These are phyloP conservation scores for Apogon hyalosoma DNA, from an alignment of 2,797 vertebrate species.

Conservation along the genomic window DNA sequence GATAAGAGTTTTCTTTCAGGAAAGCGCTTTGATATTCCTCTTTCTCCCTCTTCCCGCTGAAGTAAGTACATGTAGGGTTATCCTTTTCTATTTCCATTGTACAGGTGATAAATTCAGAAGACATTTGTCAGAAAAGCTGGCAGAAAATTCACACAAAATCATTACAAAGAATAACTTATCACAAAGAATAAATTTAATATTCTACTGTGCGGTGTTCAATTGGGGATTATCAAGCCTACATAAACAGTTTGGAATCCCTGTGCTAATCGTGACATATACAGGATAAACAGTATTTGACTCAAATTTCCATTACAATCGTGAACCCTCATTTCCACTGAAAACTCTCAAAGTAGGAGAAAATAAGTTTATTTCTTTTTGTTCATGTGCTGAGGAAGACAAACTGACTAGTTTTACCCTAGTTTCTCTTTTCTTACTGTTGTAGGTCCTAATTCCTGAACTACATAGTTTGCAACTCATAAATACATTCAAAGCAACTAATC, in stretches of 20 bases:
- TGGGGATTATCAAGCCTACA: conserved; percentile 59
- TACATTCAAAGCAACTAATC: no score
- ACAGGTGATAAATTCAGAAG: conserved; percentile 47
- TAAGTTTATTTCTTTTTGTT: conserved; percentile 27
- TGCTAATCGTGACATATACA: conserved; percentile 40
- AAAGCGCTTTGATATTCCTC: conserved; percentile 38
- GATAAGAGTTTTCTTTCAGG: conserved; percentile 25
- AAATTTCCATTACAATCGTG: conserved; percentile 45
- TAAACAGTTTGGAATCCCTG: conserved; percentile 50
- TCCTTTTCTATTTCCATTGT: conserved; percentile 43
- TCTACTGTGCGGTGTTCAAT: conserved; percentile 43
- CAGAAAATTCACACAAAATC: conserved; percentile 52
- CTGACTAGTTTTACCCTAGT: background rate
- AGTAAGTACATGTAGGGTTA: conserved; percentile 26
- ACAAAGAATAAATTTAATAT: conserved; percentile 50
- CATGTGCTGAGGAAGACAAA: conserved; percentile 5
- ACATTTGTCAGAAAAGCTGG: conserved; percentile 51
- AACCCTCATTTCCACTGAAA: conserved; percentile 26
- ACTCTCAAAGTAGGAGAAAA: conserved; percentile 24
- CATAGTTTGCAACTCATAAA: no score
- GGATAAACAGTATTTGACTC: conserved; percentile 47
- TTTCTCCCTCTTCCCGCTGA: background rate
- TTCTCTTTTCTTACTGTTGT: background rate
- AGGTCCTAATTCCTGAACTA: no score
- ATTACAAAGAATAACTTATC: conserved; percentile 52